Base-by-base conservation (phyloP, 2,797 vertebrate species). In the Spinus pinus region DNA sequence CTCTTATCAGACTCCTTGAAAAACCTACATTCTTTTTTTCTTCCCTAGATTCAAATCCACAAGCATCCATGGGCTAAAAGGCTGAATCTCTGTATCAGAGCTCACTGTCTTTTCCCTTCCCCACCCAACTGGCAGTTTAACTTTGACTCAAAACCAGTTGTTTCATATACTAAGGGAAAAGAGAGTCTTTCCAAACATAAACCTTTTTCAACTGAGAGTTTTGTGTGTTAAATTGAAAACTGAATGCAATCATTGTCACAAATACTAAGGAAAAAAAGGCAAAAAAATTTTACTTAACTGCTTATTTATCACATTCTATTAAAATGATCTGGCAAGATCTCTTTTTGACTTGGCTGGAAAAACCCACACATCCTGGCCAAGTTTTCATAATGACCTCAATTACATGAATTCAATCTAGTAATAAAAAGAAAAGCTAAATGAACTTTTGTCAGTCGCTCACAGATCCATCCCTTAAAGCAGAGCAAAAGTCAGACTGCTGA, bases 341-440 rank as follows among this genome's bases (percentile, higher is more conserved):
- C 66, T 57, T 82, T 87, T 57, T 85, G 81, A 97, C 49, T 87
- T 57, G 77, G 67, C 21, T 77, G 39, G 66, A 77, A 57, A 94
- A 88, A 79, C 16, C 4, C 89, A 82, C 27, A 47, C 49, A 61
- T 53, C 49, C 78, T 74, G 46, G 54, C 44, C 74, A 89, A 83
- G 51, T 49, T 90, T 84, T 88, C 39, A 50, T 12, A 70, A 39
- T 4, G 18, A 88, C 53, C 42, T 86, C 30, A 2, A 78, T 56
- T 62, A 57, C 12, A 47, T 6, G 8, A 87, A 72, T 47, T 78
- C 65, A 74, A 67, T 31, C 66, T 0, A 62, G 14, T 20, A 27
- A 81, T 53, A 28, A 79, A 75, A 47, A 39, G 42, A 62, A 42
- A 35, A 8, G 8, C 51, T 65, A 90, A 81, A 82, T 22, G 17